Conservation (phyloP, 1,140 invertebrate genomes). For the Nymphalis io region DNA sequence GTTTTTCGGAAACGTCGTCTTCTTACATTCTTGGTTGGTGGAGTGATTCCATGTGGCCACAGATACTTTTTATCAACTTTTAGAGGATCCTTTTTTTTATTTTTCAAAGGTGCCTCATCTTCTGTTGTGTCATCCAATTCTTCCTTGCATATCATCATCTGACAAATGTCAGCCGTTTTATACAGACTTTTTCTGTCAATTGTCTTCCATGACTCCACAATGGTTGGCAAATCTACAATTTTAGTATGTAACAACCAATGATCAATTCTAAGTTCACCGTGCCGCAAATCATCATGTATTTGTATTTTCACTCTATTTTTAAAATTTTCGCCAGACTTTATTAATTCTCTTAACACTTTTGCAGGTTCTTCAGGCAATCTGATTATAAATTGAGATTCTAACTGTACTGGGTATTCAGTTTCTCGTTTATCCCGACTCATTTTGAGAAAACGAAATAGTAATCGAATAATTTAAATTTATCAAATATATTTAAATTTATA, state of each 20-base stretch:
- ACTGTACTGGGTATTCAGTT: constrained; percentile 83
- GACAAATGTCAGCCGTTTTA: constrained; percentile 97
- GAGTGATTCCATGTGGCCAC: constrained; percentile 96
- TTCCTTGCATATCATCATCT: constrained; percentile 94
- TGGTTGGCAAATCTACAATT: constrained; percentile 95
- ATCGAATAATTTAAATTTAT: not conserved
- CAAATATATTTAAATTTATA: not conserved
- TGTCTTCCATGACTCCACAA: constrained; percentile 97
- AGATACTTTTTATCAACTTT: constrained; percentile 97
- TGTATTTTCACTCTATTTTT: constrained; percentile 94
- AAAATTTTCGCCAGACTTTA: constrained; percentile 88
- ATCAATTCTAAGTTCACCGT: constrained; percentile 94
- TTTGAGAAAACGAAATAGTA: not conserved
- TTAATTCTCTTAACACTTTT: constrained; percentile 86
- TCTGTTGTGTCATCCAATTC: constrained; percentile 89
- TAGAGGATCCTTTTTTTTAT: constrained; percentile 94
- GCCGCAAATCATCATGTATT: constrained; percentile 93
- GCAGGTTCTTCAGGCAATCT: constrained; percentile 91
- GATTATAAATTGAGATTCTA: constrained; percentile 95
- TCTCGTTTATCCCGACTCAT: constrained; percentile 71
- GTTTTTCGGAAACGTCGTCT: constrained; percentile 97
- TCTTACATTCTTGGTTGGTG: constrained; percentile 96
- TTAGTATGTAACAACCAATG: constrained; percentile 93
- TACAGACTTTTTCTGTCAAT: constrained; percentile 98
- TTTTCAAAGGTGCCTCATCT: constrained; percentile 90